A percentile compares a stretch with the other conserved stretches of the same genome.
Conservation (phyloP, 2,797 vertebrate genomes). For the Halcyon badia region DNA sequence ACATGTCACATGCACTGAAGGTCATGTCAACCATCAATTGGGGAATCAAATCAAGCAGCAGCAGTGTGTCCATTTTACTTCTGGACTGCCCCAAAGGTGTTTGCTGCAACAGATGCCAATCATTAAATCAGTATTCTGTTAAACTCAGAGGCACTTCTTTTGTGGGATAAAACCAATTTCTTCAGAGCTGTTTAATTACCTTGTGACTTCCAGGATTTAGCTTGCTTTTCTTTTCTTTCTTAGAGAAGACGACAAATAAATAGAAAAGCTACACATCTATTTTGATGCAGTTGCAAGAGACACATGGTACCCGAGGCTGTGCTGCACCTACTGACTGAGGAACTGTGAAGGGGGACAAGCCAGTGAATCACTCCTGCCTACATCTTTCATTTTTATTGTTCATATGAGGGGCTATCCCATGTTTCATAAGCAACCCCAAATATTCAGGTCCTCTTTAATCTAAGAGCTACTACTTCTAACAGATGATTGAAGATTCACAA, state of each 20-base stretch:
- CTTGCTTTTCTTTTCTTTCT: too few relatives aligned
- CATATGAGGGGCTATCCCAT: background rate
- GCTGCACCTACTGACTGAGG: background rate
- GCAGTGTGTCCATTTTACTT: background rate
- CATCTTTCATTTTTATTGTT: background rate
- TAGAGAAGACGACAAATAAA: background rate
- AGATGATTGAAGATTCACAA: background rate
- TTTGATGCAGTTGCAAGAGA: background rate
- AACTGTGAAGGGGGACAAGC: background rate
- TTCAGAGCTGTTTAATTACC: background rate
- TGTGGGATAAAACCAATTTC: background rate
- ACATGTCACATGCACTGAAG: background rate
- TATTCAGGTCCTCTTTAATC: background rate
- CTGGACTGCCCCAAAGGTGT: background rate
- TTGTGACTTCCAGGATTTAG: background rate
- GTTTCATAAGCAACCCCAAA: background rate
- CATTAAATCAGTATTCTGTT: background rate
- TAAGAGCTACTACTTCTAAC: background rate
- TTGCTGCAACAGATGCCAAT: background rate
- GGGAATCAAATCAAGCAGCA: constrained; percentile 11
- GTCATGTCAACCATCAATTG: background rate
- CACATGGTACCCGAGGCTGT: background rate
- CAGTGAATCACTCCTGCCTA: background rate
- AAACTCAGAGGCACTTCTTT: background rate
- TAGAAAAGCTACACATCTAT: background rate